A percentile compares a stretch with the other conserved stretches of the same genome.
Evolutionary conservation across 2,113 vertebrate genomes (phyloP).

Genomic region (Amblyornis subalaris): DNA sequence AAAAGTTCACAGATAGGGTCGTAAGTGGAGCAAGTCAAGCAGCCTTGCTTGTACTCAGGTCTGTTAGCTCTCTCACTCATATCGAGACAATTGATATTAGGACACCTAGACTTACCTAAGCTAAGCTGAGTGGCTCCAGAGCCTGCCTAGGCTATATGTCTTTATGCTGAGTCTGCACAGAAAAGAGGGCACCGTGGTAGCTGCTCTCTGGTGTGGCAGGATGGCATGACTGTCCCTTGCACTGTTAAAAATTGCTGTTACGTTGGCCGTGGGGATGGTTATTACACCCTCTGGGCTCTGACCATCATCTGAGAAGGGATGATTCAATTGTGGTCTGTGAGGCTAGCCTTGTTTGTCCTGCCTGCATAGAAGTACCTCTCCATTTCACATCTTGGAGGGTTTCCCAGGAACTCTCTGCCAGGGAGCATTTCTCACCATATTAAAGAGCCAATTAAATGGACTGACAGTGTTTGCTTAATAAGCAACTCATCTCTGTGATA

Average conservation of each 20-base stretch:
- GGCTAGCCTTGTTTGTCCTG: not conserved
- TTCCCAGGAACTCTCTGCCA: conserved; percentile 16
- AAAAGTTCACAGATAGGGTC: not conserved
- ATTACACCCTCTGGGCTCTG: not conserved
- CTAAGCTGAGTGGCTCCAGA: not conserved
- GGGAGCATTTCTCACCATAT: conserved; percentile 15
- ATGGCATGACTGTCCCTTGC: not conserved
- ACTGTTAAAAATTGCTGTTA: not conserved
- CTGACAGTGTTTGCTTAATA: conserved; percentile 28
- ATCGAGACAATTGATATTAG: not conserved
- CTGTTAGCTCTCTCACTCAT: not conserved
- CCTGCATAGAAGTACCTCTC: not conserved
- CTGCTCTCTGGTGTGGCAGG: not conserved
- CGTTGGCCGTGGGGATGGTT: fast-evolving
- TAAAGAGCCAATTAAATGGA: conserved; percentile 32
- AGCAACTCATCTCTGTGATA: not conserved
- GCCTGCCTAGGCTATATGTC: not conserved
- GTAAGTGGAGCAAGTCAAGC: not conserved
- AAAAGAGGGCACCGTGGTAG: fast-evolving
- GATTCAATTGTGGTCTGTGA: not conserved
- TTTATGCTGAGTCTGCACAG: not conserved
- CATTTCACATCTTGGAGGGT: conserved; percentile 29
- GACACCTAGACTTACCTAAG: not conserved
- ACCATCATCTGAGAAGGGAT: not conserved
- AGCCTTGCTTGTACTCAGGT: fast-evolving